Percentiles rank a stretch among this genome's conserved stretches.
Evolutionary conservation across 2,888 invertebrate species (phyloP).

Genomic region (Macrosiphum euphorbiae): DNA sequence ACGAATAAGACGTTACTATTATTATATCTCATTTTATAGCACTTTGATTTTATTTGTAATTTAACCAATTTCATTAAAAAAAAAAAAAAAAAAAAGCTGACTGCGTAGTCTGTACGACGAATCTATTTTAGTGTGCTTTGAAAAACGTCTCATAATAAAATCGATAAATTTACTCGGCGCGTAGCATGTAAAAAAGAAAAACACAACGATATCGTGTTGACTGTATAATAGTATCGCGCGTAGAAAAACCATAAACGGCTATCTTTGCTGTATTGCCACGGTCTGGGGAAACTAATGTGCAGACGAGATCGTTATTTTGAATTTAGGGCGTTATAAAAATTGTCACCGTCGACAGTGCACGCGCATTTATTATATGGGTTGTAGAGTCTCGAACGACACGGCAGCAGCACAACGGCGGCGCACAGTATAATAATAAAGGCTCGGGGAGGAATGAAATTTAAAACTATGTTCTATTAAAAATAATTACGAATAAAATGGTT

Average conservation of each 20-base stretch:
- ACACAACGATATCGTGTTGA: background rate
- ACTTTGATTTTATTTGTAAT: background rate
- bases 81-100: background rate
- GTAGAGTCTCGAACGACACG: background rate
- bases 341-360: slow-evolving; percentile 5
- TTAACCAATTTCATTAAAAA: background rate
- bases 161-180: background rate
- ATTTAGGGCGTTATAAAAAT: slow-evolving; percentile 17
- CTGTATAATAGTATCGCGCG: background rate
- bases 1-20: background rate
- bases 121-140: background rate
- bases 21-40: background rate
- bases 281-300: background rate
- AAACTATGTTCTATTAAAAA: background rate
- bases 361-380: background rate
- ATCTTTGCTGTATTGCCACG: background rate
- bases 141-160: background rate
- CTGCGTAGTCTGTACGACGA: background rate
- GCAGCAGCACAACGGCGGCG: background rate
- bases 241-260: background rate
- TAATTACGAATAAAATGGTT: background rate
- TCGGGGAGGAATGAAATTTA: background rate
- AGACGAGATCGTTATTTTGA: slow-evolving; percentile 9
- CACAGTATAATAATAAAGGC: background rate
- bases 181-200: background rate